Evolutionary conservation across 2,888 invertebrate genomes (phyloP).

Genomic region (Allolobophora icterica): DNA sequence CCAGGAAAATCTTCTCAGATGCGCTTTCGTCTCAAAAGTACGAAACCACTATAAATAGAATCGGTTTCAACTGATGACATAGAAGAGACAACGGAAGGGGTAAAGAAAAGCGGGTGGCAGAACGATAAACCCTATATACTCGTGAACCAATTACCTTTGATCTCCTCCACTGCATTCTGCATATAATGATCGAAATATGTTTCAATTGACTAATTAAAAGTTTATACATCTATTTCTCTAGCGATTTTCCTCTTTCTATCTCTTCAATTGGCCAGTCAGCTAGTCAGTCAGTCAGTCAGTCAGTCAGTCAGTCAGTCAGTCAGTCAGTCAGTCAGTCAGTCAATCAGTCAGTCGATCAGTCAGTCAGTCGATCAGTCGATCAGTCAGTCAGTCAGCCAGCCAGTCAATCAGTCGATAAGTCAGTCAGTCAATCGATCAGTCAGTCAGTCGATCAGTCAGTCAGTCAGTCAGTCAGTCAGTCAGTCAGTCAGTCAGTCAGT

Average conservation of each 20-base stretch:
- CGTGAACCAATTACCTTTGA: not conserved
- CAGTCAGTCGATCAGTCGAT: not conserved
- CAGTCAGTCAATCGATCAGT: slow-evolving; percentile 30
- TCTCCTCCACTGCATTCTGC: not conserved
- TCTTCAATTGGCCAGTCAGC: not conserved
- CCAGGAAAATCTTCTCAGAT: not conserved
- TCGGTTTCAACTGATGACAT: not conserved
- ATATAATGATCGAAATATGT: not conserved
- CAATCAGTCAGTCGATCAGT: not conserved
- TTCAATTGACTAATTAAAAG: not conserved
- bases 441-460: slow-evolving; percentile 20
- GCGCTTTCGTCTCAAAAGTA: not conserved
- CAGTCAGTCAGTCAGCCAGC: not conserved
- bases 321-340: slow-evolving; percentile 38
- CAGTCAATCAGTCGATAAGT: not conserved
- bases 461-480: not conserved
- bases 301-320: not conserved
- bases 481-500: not conserved
- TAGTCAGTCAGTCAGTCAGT: not conserved
- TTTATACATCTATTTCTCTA: not conserved
- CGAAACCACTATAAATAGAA: not conserved
- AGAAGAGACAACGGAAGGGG: not conserved
- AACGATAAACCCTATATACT: not conserved
- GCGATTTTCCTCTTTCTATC: not conserved
- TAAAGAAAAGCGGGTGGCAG: no score